These are phyloP conservation scores for Campoletis raptor DNA, from an alignment of 2,888 invertebrate species.

Conservation along the genomic window DNA sequence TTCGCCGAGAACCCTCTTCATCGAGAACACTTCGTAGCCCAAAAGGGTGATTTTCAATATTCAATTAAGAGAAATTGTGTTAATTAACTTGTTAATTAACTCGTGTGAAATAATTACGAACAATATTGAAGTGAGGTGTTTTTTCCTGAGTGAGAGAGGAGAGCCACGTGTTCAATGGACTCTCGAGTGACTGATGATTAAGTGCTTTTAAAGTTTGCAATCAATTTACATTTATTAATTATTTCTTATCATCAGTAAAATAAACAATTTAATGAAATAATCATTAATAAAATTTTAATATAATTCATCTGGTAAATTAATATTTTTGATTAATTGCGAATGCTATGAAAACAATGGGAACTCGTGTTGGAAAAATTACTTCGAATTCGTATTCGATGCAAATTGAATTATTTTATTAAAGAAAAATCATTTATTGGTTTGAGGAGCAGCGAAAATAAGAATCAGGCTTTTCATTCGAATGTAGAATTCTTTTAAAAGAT, in stretches of 20 bases:
- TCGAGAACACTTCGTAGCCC: neutral
- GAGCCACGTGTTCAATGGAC: constrained; percentile 19
- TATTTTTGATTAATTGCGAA: neutral
- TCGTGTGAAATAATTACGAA: neutral
- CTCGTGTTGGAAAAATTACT: neutral
- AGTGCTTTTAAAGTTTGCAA: constrained; percentile 21
- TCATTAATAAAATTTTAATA: neutral
- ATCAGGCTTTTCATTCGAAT: neutral
- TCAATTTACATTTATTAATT: neutral
- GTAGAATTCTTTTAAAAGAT: neutral
- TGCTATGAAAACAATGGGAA: neutral
- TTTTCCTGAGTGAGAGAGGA: constrained; percentile 7
- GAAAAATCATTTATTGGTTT: neutral
- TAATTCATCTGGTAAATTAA: neutral
- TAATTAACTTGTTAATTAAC: constrained; percentile 7
- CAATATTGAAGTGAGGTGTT: constrained; percentile 11
- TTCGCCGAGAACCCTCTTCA: neutral
- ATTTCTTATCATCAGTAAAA: neutral
- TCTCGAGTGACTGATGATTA: constrained; percentile 18
- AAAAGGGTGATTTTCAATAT: neutral
- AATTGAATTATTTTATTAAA: neutral
- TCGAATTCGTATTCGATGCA: neutral
- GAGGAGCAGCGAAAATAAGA: neutral
- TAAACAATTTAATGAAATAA: neutral
- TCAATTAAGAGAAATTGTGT: neutral